Evolutionary conservation across 2,888 invertebrate genomes (phyloP).

Genomic region (Galeopsomyia nigrocyanea): DNA sequence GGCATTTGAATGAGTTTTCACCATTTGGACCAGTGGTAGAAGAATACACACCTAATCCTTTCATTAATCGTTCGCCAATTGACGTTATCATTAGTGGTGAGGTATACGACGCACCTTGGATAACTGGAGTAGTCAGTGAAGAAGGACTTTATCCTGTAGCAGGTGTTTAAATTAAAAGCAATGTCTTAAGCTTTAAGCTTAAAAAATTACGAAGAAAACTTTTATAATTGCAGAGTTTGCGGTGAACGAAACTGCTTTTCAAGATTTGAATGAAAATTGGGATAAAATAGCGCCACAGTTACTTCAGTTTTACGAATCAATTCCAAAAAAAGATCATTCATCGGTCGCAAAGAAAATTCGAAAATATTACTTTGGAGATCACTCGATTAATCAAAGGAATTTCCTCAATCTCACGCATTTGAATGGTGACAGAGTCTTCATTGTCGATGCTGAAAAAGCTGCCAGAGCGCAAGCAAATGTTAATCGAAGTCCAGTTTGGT

Average conservation of each 20-base stretch:
- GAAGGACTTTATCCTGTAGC: slow-evolving; percentile 83
- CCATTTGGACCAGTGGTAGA: slow-evolving; percentile 83
- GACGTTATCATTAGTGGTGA: slow-evolving; percentile 74
- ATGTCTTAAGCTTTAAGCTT: no score
- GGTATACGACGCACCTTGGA: slow-evolving; percentile 78
- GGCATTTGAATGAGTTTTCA: slow-evolving; percentile 77
- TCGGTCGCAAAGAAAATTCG: slow-evolving; percentile 72
- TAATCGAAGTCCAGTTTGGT: slow-evolving; percentile 74
- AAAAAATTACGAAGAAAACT: no score
- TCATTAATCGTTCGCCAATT: slow-evolving; percentile 78
- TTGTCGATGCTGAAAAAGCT: slow-evolving; percentile 73
- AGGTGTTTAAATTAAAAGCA: slow-evolving; percentile 65
- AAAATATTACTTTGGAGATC: slow-evolving; percentile 71
- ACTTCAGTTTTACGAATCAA: slow-evolving; percentile 75
- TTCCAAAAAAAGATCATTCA: slow-evolving; percentile 68
- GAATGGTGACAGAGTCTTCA: slow-evolving; percentile 76
- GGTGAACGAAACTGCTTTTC: slow-evolving; percentile 66
- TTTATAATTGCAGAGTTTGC: slow-evolving; percentile 31
- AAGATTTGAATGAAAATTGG: slow-evolving; percentile 73
- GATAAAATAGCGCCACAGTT: slow-evolving; percentile 74
- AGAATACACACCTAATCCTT: slow-evolving; percentile 71
- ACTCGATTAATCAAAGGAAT: slow-evolving; percentile 68
- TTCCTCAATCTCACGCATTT: slow-evolving; percentile 68
- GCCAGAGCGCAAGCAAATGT: slow-evolving; percentile 73
- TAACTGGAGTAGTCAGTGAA: slow-evolving; percentile 75